Evolutionary conservation across 2,797 vertebrate genomes (phyloP).

Genomic region (Simalia tracyae): DNA sequence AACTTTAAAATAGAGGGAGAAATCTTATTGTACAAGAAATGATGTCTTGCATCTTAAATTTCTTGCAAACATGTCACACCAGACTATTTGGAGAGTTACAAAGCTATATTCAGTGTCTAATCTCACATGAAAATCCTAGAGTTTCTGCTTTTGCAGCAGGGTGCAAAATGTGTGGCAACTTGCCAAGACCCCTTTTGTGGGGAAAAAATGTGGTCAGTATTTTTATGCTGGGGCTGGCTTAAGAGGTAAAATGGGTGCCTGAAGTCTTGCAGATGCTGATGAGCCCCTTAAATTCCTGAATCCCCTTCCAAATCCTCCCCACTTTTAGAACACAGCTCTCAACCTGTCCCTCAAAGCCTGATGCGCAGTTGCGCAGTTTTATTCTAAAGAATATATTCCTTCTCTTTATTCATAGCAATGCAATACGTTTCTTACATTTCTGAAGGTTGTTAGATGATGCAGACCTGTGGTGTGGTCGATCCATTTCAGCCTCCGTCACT

Average conservation of each 20-base stretch:
- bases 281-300: too few species aligned
- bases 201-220: background rate
- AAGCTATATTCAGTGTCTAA: background rate
- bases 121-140: background rate
- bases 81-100: background rate
- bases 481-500: constrained; percentile 43
- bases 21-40: background rate
- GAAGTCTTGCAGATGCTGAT: too few species aligned
- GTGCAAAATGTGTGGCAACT: background rate
- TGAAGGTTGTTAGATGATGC: constrained; percentile 36
- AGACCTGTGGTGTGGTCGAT: constrained; percentile 52
- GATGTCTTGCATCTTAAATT: background rate
- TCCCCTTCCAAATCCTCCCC: too few species aligned
- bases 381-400: background rate
- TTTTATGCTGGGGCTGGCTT: background rate
- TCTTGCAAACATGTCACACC: background rate
- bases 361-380: too few species aligned
- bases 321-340: too few species aligned
- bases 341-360: too few species aligned
- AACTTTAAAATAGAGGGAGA: background rate
- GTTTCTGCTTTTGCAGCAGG: background rate
- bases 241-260: background rate
- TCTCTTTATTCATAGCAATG: background rate
- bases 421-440: constrained; percentile 56
- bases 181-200: background rate